A percentile compares a stretch with the other conserved stretches of the same genome.
These are phyloP conservation scores for Temnothorax nylanderi DNA, from an alignment of 1,140 invertebrate species.

Conservation along the genomic window DNA sequence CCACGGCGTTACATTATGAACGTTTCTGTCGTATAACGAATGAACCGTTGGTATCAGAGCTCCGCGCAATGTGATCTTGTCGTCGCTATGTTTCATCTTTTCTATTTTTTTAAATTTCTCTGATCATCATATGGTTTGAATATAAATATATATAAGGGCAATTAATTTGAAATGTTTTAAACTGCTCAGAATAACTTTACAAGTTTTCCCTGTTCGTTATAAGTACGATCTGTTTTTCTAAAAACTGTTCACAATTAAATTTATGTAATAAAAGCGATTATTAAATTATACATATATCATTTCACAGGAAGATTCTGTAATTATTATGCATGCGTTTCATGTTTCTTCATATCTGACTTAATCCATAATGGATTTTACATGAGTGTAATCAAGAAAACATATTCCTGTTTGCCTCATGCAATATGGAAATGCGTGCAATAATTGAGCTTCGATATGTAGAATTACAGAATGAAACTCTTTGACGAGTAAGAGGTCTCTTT, in stretches of 20 bases:
- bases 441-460: constrained; percentile 30
- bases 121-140: neutral
- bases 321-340: neutral
- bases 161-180: constrained; percentile 20
- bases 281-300: neutral
- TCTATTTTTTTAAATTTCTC: neutral
- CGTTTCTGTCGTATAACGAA: constrained; percentile 17
- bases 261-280: constrained; percentile 4
- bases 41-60: neutral
- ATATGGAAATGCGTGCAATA: constrained; percentile 27
- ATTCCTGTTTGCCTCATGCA: neutral
- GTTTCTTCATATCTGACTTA: neutral
- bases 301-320: neutral
- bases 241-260: neutral
- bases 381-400: neutral
- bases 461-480: constrained; percentile 26
- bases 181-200: neutral
- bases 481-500: constrained; percentile 23
- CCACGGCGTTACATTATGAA: neutral
- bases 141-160: neutral
- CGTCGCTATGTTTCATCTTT: neutral
- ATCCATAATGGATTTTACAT: neutral
- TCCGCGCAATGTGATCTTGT: neutral
- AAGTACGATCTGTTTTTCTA: neutral
- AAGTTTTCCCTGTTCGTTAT: neutral